Evolutionary conservation across 2,888 invertebrate genomes (phyloP), one percentile per base, ranked within the genome.

Genomic region (Siphonodentalium dalli): DNA sequence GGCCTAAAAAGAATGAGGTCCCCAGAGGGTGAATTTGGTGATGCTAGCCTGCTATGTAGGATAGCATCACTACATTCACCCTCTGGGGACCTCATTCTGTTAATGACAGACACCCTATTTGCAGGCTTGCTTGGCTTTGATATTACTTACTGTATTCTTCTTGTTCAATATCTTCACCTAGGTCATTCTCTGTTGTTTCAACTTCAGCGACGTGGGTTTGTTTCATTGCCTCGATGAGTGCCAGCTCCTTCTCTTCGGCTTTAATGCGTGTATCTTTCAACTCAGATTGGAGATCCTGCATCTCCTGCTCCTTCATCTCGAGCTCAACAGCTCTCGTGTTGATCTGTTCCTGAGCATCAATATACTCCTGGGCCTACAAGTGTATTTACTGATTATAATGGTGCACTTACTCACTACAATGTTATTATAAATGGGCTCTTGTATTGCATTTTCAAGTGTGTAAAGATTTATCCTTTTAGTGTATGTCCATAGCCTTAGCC

Each of bases 151-250:
- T 46, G 15, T 51, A 47, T 28, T 46, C 50, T 21, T 42, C 34
- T 20, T 38, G 23, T 8, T 45, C 33, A 26, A 4, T 34, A 60
- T 58, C 61, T 41, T 52, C 58, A 33, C 26, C 26, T 28, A 91
- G 89, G 71, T 89, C 88, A 69, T 88, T 87, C 73, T 87, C 85
- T 72, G 88, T 87, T 76, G 90, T 88, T 81, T 91, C 91, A 67
- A 87, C 87, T 62, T 92, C 87, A 80, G 92, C 46, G 5, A 66
- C 62, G 29, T 65, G 61, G 43, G 57, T 51, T 24, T 45, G 20
- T 15, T 26, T 23, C 58, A 57, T 54, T 18, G 56, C 54, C 33
- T 61, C 51, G 7, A 37, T 21, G 13, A 63, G 40, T 13, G 50
- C 56, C 46, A 54, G 46, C 57, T 72, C 67, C 29, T 65, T 56